A percentile compares a stretch with the other conserved stretches of the same genome.
Evolutionary conservation across 2,888 invertebrate genomes (phyloP).

Genomic region (Leucophora obtusa): DNA sequence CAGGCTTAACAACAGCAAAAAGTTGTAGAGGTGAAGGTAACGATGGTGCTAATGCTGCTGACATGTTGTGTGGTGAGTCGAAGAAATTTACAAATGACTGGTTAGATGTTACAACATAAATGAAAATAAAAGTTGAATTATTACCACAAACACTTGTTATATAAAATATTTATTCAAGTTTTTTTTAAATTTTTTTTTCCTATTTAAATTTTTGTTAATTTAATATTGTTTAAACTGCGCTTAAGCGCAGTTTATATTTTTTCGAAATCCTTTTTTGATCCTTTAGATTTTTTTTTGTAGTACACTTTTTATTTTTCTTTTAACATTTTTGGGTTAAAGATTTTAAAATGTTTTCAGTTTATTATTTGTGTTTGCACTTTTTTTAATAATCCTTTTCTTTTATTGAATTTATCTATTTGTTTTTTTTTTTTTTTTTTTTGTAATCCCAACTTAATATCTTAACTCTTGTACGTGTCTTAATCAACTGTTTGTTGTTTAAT

Average conservation of each 20-base stretch:
- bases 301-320: constrained; percentile 2
- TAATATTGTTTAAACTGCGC: constrained; percentile 3
- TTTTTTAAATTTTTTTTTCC: neutral
- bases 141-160: constrained; percentile 9
- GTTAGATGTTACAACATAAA: constrained; percentile 40
- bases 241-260: neutral
- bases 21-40: constrained; percentile 56
- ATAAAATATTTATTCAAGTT: constrained; percentile 12
- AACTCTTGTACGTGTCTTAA: constrained; percentile 53
- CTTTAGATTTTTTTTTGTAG: neutral
- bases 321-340: neutral
- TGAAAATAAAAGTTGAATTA: constrained; percentile 45
- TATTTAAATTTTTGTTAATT: neutral
- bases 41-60: constrained; percentile 19
- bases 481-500: constrained; percentile 57
- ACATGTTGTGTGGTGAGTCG: constrained; percentile 27
- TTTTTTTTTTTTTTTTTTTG: constrained; percentile 24
- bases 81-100: constrained; percentile 12
- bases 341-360: constrained; percentile 1
- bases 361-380: neutral
- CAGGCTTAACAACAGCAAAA: constrained; percentile 49
- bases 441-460: constrained; percentile 43
- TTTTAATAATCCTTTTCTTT: constrained; percentile 8
- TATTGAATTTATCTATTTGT: constrained; percentile 6
- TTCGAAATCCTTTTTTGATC: neutral